These are phyloP conservation scores for Palythoa caribaeorum DNA, from an alignment of 92 coral and sea anemone species.

Conservation along the genomic window DNA sequence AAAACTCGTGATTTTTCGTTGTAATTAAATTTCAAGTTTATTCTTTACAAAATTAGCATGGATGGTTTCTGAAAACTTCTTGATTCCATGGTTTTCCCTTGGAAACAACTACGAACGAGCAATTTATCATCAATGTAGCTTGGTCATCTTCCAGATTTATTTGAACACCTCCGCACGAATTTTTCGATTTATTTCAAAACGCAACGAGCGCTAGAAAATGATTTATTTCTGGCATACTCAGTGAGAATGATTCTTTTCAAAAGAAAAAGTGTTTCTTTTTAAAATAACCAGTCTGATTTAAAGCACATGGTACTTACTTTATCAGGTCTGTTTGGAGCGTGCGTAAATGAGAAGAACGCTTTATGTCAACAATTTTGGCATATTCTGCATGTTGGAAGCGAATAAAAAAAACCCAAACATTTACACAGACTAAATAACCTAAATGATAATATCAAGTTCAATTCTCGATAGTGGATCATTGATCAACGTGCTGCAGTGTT, in stretches of 20 bases:
- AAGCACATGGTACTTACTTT: constrained; percentile 20
- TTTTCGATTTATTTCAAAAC: constrained; percentile 24
- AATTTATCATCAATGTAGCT: not conserved
- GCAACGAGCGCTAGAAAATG: constrained; percentile 43
- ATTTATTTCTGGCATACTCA: constrained; percentile 50
- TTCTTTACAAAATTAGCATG: constrained; percentile 25
- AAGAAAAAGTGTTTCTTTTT: constrained; percentile 8
- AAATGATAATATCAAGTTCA: constrained; percentile 42
- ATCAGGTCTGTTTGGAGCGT: not conserved
- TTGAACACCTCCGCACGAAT: not conserved
- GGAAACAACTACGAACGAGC: constrained; percentile 56
- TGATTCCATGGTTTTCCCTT: constrained; percentile 83
- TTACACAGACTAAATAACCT: constrained; percentile 24
- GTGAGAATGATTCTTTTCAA: constrained; percentile 25
- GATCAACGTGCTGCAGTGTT: constrained; percentile 19
- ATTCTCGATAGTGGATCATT: constrained; percentile 29
- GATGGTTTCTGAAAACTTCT: constrained; percentile 22
- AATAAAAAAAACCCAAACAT: constrained; percentile 15
- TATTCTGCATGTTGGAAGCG: not conserved
- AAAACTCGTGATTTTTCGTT: constrained; percentile 3
- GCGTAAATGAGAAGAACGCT: constrained; percentile 9
- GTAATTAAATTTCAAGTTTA: constrained; percentile 1
- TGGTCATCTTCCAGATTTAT: constrained; percentile 21
- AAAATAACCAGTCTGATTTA: not conserved
- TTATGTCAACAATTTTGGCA: constrained; percentile 17